A percentile compares a stretch with the other conserved stretches of the same genome.
These are phyloP conservation scores for Esperia sulphurella DNA, from an alignment of 2,888 invertebrate genomes.

Conservation along the genomic window DNA sequence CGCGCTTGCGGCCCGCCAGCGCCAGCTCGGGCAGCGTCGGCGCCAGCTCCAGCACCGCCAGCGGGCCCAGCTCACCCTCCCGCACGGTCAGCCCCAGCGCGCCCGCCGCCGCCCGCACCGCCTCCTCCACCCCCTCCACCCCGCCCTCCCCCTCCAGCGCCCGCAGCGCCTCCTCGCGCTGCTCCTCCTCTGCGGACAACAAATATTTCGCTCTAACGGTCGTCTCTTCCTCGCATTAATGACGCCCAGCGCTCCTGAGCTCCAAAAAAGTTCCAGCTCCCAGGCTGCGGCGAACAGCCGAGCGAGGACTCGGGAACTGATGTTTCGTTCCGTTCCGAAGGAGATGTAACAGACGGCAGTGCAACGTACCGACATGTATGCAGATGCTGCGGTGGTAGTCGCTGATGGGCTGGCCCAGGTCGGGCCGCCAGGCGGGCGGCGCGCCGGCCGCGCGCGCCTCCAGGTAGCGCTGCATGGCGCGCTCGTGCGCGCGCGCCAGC, in stretches of 20 bases:
- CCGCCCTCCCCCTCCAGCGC: conserved; percentile 8
- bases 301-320: too few species aligned
- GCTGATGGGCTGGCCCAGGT: conserved; percentile 46
- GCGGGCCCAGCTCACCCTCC: conserved; percentile 14
- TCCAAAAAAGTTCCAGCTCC: too few species aligned
- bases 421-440: conserved; percentile 36
- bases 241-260: too few species aligned
- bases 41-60: conserved; percentile 30
- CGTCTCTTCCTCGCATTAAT: too few species aligned
- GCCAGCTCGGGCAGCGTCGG: conserved; percentile 33
- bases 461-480: conserved; percentile 47
- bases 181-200: conserved; percentile 18
- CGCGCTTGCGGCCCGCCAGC: conserved; percentile 22
- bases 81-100: conserved; percentile 28
- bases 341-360: too few species aligned
- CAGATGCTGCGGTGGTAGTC: conserved; percentile 53
- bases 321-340: too few species aligned
- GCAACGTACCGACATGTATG: conserved; percentile 31
- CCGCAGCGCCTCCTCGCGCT: conserved; percentile 13
- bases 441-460: conserved; percentile 25
- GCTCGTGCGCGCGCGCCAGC: conserved; percentile 49
- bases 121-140: conserved; percentile 10
- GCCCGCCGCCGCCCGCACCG: conserved; percentile 23
- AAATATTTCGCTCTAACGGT: too few species aligned
- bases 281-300: too few species aligned